These are phyloP conservation scores for Ectropis crepuscularia DNA, from an alignment of 2,888 invertebrate species.

Conservation along the genomic window DNA sequence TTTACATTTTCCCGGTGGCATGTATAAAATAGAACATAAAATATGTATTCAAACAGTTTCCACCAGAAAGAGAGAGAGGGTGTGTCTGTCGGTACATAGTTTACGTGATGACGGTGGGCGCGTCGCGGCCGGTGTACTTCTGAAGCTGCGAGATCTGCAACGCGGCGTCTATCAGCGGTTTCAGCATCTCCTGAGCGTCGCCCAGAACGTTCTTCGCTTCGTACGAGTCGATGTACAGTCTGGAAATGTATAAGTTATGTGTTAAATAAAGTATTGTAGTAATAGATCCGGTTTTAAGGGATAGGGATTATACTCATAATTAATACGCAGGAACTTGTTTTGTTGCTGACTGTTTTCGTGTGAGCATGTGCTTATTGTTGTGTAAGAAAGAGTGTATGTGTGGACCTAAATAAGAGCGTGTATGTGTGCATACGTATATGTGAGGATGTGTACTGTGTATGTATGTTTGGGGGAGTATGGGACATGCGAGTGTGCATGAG, in stretches of 20 bases:
- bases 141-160: conserved; percentile 92
- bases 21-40: no score
- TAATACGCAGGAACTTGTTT: no score
- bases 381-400: no score
- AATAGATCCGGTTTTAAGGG: neutral
- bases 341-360: no score
- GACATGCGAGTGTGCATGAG: no score
- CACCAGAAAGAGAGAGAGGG: neutral
- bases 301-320: neutral
- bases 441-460: no score
- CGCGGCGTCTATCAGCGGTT: conserved; percentile 95
- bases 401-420: no score
- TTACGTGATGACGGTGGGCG: conserved; percentile 98
- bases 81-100: neutral
- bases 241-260: conserved; percentile 46
- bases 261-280: neutral
- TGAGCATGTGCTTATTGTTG: no score
- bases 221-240: conserved; percentile 97
- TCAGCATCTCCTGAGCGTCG: conserved; percentile 90
- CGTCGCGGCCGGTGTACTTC: conserved; percentile 93
- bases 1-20: no score
- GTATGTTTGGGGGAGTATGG: no score
- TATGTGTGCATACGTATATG: no score
- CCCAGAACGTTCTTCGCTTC: conserved; percentile 89
- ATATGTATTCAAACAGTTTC: no score